Conservation (phyloP, 1,140 invertebrate species). For the Agrypnia vestita region DNA sequence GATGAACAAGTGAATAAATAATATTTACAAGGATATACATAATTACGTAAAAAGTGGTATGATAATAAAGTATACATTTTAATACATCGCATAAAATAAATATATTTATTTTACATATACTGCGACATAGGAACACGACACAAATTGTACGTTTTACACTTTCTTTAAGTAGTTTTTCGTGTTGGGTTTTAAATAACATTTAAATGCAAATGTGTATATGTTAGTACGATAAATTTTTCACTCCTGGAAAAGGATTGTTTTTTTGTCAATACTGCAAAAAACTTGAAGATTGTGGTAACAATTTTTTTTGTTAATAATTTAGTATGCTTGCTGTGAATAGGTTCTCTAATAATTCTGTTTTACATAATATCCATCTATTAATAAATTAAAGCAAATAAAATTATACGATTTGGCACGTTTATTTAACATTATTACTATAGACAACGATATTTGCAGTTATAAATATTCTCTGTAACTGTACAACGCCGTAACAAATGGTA, state of each 20-base stretch:
- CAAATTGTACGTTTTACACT: slow-evolving; percentile 15
- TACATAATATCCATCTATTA: slow-evolving; percentile 1
- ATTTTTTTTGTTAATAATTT: too few species aligned
- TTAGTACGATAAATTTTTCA: slow-evolving; percentile 1
- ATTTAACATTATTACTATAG: slow-evolving; percentile 22
- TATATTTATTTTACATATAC: slow-evolving; percentile 11
- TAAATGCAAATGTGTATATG: neutral
- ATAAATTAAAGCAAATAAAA: slow-evolving; percentile 16
- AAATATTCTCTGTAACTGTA: neutral
- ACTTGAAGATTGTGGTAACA: too few species aligned
- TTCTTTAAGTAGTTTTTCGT: slow-evolving; percentile 1
- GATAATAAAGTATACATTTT: neutral
- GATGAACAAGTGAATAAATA: slow-evolving; percentile 40
- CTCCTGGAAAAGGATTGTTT: too few species aligned
- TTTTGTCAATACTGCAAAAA: too few species aligned
- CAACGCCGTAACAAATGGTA: too few species aligned
- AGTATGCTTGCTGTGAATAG: too few species aligned
- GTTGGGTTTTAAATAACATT: slow-evolving; percentile 1
- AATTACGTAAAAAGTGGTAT: neutral
- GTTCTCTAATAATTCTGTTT: too few species aligned
- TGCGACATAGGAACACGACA: slow-evolving; percentile 19
- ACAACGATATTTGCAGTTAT: slow-evolving; percentile 8
- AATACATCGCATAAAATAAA: slow-evolving; percentile 14
- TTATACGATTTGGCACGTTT: slow-evolving; percentile 32
- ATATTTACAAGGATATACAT: slow-evolving; percentile 36